phyloP scores from a whole-genome alignment of 2,888 invertebrate genomes.

The Cetonia aurata region DNA sequence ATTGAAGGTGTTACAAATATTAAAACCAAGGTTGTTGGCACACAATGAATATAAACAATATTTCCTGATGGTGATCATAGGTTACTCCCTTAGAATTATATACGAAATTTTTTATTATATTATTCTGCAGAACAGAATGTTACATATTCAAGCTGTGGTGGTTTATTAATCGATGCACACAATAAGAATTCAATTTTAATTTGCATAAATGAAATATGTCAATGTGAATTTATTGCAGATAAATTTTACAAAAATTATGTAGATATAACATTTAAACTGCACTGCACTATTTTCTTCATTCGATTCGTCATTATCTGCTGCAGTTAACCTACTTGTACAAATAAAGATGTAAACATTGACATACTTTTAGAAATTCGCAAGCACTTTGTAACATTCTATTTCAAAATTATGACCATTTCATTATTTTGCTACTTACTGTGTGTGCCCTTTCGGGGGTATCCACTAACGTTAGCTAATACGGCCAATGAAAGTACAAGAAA shows the following conservation, averaged over 20 bases:
- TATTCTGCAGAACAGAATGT: too few relatives aligned
- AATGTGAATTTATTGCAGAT: too few relatives aligned
- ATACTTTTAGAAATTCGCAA: constrained; percentile 27
- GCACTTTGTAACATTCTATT: background rate
- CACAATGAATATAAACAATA: background rate
- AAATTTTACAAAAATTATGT: too few relatives aligned
- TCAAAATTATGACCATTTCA: background rate
- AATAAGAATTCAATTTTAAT: background rate
- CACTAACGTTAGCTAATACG: constrained; percentile 49
- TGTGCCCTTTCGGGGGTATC: constrained; percentile 54
- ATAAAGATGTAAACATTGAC: constrained; percentile 28
- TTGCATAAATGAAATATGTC: too few relatives aligned
- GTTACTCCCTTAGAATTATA: too few relatives aligned
- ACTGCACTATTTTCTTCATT: too few relatives aligned
- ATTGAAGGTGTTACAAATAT: constrained; percentile 27
- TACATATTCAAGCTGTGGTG: too few relatives aligned
- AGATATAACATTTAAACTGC: too few relatives aligned
- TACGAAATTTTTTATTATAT: too few relatives aligned
- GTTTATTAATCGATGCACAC: background rate
- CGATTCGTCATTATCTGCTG: background rate
- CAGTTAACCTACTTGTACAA: constrained; percentile 18
- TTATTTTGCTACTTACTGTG: constrained; percentile 61
- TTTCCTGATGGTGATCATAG: constrained; percentile 10
- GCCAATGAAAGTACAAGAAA: constrained; percentile 52
- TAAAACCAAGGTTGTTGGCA: constrained; percentile 24